Percentiles rank a stretch among this genome's conserved stretches.
Evolutionary conservation across 2,888 invertebrate species (phyloP).

Genomic region (Drosophila mayaguana): DNA sequence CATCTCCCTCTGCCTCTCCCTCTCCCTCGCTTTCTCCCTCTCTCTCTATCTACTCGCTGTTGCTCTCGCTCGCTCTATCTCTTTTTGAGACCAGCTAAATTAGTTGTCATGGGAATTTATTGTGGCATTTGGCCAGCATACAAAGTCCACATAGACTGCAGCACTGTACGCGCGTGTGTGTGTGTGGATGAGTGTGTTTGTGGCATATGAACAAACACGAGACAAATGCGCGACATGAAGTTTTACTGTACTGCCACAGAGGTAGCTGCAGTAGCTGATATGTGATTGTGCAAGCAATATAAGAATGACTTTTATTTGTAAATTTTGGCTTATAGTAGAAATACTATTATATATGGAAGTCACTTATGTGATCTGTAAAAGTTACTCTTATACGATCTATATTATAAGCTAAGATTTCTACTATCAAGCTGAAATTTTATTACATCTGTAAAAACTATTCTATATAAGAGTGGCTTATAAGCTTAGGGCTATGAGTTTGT

Average conservation of each 20-base stretch:
- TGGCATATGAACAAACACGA: slow-evolving; percentile 5
- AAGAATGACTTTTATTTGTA: neutral
- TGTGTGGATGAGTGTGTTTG: slow-evolving; percentile 2
- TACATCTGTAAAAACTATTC: neutral
- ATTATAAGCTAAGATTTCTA: neutral
- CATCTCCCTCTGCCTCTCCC: neutral
- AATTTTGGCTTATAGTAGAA: neutral
- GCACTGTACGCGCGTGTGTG: neutral
- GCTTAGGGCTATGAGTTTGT: too few species aligned
- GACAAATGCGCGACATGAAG: slow-evolving; percentile 14
- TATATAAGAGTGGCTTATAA: neutral
- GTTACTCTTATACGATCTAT: neutral
- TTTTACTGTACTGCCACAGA: neutral
- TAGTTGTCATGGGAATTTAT: slow-evolving; percentile 81
- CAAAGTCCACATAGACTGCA: slow-evolving; percentile 25
- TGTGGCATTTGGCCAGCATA: slow-evolving; percentile 66
- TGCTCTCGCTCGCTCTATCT: neutral
- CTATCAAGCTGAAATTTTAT: too few species aligned
- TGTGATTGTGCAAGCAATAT: neutral
- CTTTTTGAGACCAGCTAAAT: slow-evolving; percentile 64
- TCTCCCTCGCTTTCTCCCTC: too few species aligned
- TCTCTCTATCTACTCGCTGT: neutral
- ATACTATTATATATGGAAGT: neutral
- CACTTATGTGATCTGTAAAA: too few species aligned
- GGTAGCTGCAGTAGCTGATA: neutral